Conservation (phyloP, 2,113 vertebrate species). For the Platysteira castanea region DNA sequence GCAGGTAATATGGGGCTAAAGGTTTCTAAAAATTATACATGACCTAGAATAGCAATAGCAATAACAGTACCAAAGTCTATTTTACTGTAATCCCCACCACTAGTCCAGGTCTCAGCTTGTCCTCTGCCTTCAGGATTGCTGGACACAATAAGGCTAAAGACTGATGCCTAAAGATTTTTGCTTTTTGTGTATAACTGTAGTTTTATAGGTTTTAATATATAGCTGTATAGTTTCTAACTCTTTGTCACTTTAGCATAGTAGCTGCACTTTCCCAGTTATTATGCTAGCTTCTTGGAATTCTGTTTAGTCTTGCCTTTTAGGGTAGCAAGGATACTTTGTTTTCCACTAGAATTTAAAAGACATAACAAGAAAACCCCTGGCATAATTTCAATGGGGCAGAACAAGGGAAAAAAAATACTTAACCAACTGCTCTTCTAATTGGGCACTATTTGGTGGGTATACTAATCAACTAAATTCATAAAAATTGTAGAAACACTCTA, state of each 20-base stretch:
- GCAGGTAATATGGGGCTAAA: background rate
- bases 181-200: background rate
- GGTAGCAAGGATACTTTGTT: background rate
- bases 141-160: background rate
- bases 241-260: background rate
- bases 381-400: background rate
- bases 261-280: background rate
- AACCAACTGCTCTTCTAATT: background rate
- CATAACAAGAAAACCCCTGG: background rate
- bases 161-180: background rate
- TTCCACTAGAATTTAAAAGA: background rate
- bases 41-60: background rate
- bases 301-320: background rate
- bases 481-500: background rate
- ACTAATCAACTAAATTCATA: background rate
- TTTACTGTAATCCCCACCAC: background rate
- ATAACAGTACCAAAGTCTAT: background rate
- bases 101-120: background rate
- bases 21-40: background rate
- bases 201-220: background rate
- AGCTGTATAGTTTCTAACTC: background rate
- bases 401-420: background rate
- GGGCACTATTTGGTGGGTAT: background rate
- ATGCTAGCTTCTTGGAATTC: background rate
- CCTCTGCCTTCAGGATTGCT: background rate